These are phyloP conservation scores for Ophion obscuratus DNA, from an alignment of 2,888 invertebrate genomes.

Conservation along the genomic window DNA sequence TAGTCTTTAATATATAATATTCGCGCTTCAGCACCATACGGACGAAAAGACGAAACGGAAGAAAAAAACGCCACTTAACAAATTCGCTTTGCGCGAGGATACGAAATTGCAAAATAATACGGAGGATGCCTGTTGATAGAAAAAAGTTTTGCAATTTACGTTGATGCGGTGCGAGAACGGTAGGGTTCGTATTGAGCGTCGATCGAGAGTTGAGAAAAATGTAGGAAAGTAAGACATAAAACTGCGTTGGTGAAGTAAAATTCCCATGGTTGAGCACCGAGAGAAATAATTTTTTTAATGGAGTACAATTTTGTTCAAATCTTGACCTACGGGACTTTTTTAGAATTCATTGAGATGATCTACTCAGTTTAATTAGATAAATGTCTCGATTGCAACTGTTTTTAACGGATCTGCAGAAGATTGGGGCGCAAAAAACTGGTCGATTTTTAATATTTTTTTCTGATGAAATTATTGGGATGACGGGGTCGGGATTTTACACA, in stretches of 20 bases:
- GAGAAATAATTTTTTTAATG: background rate
- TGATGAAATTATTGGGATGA: too few species aligned
- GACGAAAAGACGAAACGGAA: constrained; percentile 1
- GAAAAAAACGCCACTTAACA: constrained; percentile 16
- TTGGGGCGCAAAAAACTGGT: too few species aligned
- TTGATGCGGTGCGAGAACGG: constrained; percentile 12
- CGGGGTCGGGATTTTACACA: too few species aligned
- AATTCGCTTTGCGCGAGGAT: constrained; percentile 4
- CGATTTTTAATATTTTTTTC: too few species aligned
- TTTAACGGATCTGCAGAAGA: too few species aligned
- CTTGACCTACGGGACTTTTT: too few species aligned
- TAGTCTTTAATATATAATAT: constrained; percentile 48
- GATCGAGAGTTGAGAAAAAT: background rate
- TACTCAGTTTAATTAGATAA: too few species aligned
- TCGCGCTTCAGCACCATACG: constrained; percentile 27
- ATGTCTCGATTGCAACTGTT: too few species aligned
- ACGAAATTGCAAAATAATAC: constrained; percentile 40
- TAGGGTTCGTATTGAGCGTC: background rate
- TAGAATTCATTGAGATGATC: too few species aligned
- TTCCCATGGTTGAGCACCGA: background rate
- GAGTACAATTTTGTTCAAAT: too few species aligned
- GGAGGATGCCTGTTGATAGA: background rate
- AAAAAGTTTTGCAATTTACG: constrained; percentile 2
- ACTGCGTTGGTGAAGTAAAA: background rate
- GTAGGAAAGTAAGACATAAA: background rate